Evolutionary conservation across 1,140 invertebrate genomes (phyloP).

Genomic region (Homarus americanus): DNA sequence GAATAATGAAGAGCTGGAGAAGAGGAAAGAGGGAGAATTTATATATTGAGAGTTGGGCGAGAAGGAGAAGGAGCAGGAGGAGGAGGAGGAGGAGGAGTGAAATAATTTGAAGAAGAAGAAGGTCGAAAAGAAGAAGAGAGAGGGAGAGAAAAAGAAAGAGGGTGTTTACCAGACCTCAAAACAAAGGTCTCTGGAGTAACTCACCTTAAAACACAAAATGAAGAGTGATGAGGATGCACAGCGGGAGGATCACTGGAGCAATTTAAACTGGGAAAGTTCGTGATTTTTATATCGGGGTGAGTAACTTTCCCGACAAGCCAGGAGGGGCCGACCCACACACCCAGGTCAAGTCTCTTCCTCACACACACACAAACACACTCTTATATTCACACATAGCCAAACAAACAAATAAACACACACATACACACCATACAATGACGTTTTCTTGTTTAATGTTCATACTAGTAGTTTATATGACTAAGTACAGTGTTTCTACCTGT

Average conservation of each 20-base stretch:
- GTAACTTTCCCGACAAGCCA: background rate
- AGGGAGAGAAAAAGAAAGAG: constrained; percentile 28
- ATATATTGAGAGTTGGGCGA: constrained; percentile 19
- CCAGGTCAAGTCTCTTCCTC: too few species aligned
- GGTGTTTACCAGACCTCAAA: background rate
- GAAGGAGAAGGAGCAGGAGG: constrained; percentile 4
- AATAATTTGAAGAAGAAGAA: constrained; percentile 3
- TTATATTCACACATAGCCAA: too few species aligned
- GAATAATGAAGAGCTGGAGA: too few species aligned
- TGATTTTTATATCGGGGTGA: background rate
- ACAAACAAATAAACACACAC: too few species aligned
- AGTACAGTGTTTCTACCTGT: too few species aligned
- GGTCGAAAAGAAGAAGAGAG: constrained; percentile 1
- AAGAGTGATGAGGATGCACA: background rate
- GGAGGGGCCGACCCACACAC: too few species aligned
- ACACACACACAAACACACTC: too few species aligned
- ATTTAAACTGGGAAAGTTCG: background rate
- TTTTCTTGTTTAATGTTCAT: too few species aligned
- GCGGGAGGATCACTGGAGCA: background rate
- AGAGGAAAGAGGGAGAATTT: too few species aligned
- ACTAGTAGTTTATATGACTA: too few species aligned
- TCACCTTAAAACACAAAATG: background rate
- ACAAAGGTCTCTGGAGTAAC: background rate
- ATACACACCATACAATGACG: too few species aligned
- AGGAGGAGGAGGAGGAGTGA: background rate